A percentile compares a stretch with the other conserved stretches of the same genome.
Conservation (phyloP, 92 coral and sea anemone species). For the Hydrozoanthus gracilis region DNA sequence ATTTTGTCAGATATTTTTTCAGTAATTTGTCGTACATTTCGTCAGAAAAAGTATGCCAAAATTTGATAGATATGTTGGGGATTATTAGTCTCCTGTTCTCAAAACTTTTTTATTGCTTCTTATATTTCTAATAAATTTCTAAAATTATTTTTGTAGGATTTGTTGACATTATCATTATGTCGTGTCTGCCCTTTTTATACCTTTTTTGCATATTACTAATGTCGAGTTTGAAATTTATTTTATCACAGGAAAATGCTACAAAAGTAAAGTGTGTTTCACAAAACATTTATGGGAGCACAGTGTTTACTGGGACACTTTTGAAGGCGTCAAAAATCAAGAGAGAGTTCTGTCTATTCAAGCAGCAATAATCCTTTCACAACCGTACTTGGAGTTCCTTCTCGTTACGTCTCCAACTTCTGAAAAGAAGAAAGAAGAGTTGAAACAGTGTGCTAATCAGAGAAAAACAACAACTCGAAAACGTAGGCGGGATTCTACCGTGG, state of each 20-base stretch:
- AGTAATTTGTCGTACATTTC: background rate
- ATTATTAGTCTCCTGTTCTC: slow-evolving; percentile 1
- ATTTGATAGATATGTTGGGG: background rate
- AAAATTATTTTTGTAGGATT: slow-evolving; percentile 25
- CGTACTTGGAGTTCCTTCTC: slow-evolving; percentile 94
- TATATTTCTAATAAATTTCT: slow-evolving; percentile 40
- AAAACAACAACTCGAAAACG: slow-evolving; percentile 79
- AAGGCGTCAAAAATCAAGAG: slow-evolving; percentile 97
- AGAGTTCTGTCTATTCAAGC: slow-evolving; percentile 98
- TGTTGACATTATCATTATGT: slow-evolving; percentile 34
- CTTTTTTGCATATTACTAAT: slow-evolving; percentile 36
- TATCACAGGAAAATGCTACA: slow-evolving; percentile 90
- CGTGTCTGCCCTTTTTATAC: background rate
- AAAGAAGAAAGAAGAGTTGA: slow-evolving; percentile 93
- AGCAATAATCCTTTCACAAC: slow-evolving; percentile 97
- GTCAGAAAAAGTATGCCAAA: background rate
- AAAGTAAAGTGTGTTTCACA: slow-evolving; percentile 97
- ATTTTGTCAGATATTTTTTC: background rate
- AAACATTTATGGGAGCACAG: slow-evolving; percentile 99
- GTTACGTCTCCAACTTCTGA: slow-evolving; percentile 95
- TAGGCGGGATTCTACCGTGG: slow-evolving; percentile 86
- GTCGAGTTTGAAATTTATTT: slow-evolving; percentile 30
- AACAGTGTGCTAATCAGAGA: slow-evolving; percentile 62
- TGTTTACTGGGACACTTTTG: slow-evolving; percentile 97
- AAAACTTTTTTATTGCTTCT: slow-evolving; percentile 11